Conservation (phyloP, 2,888 invertebrate genomes). For the Leucoptera coffeella region DNA sequence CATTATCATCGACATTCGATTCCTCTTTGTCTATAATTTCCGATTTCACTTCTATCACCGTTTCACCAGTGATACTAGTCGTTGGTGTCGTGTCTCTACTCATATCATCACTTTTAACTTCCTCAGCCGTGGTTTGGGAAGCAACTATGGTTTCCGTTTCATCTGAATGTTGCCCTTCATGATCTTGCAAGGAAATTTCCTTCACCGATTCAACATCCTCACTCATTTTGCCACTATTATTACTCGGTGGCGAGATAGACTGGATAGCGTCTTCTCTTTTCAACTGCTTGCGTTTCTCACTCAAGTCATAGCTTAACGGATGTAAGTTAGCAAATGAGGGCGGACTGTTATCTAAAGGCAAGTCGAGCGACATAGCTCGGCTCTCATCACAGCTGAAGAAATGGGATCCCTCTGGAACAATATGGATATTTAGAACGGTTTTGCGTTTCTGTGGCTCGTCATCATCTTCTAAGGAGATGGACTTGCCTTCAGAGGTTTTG, state of each 20-base stretch:
- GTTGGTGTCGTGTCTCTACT: conserved; percentile 12
- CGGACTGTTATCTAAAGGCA: conserved; percentile 36
- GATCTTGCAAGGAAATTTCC: conserved; percentile 9
- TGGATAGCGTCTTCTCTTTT: conserved; percentile 48
- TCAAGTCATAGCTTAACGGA: conserved; percentile 32
- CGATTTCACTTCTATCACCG: conserved; percentile 10
- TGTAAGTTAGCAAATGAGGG: conserved; percentile 30
- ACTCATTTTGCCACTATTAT: conserved; percentile 38
- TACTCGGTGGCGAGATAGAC: conserved; percentile 38
- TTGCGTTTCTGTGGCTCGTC: conserved; percentile 22
- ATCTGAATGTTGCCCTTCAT: conserved; percentile 9
- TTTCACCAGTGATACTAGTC: conserved; percentile 12
- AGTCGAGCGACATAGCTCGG: conserved; percentile 30
- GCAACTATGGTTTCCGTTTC: too few relatives aligned
- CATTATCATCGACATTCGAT: too few relatives aligned
- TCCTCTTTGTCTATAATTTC: not conserved
- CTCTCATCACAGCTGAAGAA: conserved; percentile 38
- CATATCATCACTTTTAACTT: conserved; percentile 4
- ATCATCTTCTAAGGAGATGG: conserved; percentile 24
- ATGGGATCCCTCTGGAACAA: conserved; percentile 31
- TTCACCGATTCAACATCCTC: conserved; percentile 35
- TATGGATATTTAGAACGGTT: conserved; percentile 39
- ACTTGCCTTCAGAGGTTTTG: conserved; percentile 24
- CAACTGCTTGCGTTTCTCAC: conserved; percentile 34
- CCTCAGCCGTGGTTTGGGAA: not conserved